A percentile compares a stretch with the other conserved stretches of the same genome.
Evolutionary conservation across 2,888 invertebrate genomes (phyloP).

Genomic region (Argyra leucocephala): DNA sequence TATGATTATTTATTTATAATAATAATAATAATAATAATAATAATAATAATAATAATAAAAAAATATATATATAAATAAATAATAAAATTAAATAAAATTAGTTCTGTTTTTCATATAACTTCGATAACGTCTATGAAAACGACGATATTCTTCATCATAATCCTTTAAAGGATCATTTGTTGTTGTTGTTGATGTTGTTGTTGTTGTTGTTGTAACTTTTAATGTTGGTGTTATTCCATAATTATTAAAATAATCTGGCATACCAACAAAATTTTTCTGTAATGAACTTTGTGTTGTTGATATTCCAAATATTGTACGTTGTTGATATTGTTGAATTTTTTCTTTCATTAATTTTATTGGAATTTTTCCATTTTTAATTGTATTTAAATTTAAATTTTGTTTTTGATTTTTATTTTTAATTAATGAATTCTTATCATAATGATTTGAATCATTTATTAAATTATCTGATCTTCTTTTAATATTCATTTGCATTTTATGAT

Average conservation of each 20-base stretch:
- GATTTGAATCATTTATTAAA: too few species aligned
- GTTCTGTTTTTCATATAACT: conserved; percentile 1
- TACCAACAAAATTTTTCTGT: conserved; percentile 23
- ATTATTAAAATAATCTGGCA: conserved; percentile 21
- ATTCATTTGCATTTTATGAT: conserved; percentile 4
- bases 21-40: too few species aligned
- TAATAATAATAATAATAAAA: too few species aligned
- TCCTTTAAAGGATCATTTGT: conserved; percentile 14
- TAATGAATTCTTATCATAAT: not conserved
- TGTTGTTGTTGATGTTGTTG: not conserved
- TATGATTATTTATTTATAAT: too few species aligned
- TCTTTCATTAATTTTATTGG: conserved; percentile 19
- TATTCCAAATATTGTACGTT: conserved; percentile 13
- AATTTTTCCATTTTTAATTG: conserved; percentile 18
- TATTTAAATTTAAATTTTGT: conserved; percentile 11
- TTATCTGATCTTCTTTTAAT: not conserved
- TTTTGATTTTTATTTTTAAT: not conserved
- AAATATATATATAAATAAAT: too few species aligned
- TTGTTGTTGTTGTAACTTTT: conserved; percentile 19
- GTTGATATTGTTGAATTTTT: conserved; percentile 19
- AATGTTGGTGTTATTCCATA: conserved; percentile 21
- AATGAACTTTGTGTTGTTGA: conserved; percentile 19
- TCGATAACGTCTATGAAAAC: conserved; percentile 16
- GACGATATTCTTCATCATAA: conserved; percentile 10
- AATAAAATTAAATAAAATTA: too few species aligned